These are phyloP conservation scores for Menidia menidia DNA, from an alignment of 2,797 vertebrate genomes.

Conservation along the genomic window DNA sequence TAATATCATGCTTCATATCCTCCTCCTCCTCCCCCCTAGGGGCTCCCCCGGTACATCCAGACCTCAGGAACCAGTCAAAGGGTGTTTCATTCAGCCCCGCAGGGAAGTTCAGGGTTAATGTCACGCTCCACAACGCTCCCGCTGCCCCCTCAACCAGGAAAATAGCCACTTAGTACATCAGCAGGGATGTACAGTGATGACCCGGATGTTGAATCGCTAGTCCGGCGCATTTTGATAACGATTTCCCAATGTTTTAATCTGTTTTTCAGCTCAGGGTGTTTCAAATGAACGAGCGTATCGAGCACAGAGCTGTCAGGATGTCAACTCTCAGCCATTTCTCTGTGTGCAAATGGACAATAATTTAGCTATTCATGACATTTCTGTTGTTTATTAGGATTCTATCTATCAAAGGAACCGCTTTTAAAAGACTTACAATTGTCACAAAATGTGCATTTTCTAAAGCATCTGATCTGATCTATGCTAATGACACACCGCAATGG, in stretches of 20 bases:
- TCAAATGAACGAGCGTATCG: background rate
- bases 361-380: background rate
- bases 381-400: background rate
- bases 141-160: slow-evolving; percentile 1
- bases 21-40: slow-evolving; percentile 21
- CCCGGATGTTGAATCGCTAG: slow-evolving; percentile 3
- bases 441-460: too few species aligned
- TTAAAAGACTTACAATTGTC: too few species aligned
- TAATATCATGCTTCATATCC: slow-evolving; percentile 68
- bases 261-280: background rate
- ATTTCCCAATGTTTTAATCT: background rate
- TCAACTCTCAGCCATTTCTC: too few species aligned
- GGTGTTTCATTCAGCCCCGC: slow-evolving; percentile 29
- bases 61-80: slow-evolving; percentile 53
- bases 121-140: slow-evolving; percentile 31
- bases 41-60: slow-evolving; percentile 31
- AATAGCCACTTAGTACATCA: slow-evolving; percentile 34
- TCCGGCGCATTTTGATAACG: background rate
- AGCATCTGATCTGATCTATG: too few species aligned
- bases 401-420: background rate
- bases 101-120: slow-evolving; percentile 48
- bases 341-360: too few species aligned
- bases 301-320: background rate
- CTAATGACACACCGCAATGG: too few species aligned
- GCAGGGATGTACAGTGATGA: slow-evolving; percentile 7